phyloP scores from a whole-genome alignment of 2,797 vertebrate species.

The Myoxocephalus aenaeus region DNA sequence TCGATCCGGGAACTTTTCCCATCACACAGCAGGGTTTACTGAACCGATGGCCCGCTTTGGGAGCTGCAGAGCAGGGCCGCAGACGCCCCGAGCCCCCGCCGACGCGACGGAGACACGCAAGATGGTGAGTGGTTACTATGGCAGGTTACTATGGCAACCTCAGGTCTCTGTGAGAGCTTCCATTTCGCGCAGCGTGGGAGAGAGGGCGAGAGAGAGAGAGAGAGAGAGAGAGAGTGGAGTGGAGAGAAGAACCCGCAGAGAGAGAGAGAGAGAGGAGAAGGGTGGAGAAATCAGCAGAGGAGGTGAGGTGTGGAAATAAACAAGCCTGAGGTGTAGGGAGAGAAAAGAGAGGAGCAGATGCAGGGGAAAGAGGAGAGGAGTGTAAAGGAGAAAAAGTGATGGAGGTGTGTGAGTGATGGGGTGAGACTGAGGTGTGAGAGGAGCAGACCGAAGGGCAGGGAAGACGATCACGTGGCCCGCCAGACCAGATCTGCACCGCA shows the following conservation, averaged over 20 bases:
- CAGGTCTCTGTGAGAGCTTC: slow-evolving; percentile 81
- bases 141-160: slow-evolving; percentile 86
- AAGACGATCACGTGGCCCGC: slow-evolving; percentile 45
- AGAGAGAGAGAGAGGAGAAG: slow-evolving; percentile 50
- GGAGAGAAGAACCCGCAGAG: slow-evolving; percentile 70
- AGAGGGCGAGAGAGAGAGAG: slow-evolving; percentile 54
- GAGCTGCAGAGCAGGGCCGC: slow-evolving; percentile 69
- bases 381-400: slow-evolving; percentile 47
- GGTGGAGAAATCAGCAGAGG: slow-evolving; percentile 69
- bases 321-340: slow-evolving; percentile 50
- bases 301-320: slow-evolving; percentile 69
- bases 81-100: slow-evolving; percentile 70
- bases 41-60: slow-evolving; percentile 49
- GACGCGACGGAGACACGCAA: slow-evolving; percentile 73
- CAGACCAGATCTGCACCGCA: slow-evolving; percentile 38
- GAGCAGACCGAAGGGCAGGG: slow-evolving; percentile 59
- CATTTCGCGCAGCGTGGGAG: slow-evolving; percentile 82
- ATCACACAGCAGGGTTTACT: slow-evolving; percentile 18
- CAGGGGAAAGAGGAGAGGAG: not conserved
- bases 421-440: slow-evolving; percentile 58
- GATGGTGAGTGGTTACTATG: slow-evolving; percentile 84
- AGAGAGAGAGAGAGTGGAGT: slow-evolving; percentile 46
- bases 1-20: slow-evolving; percentile 16
- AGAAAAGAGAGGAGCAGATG: not conserved
- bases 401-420: slow-evolving; percentile 63